Evolutionary conservation across 1,140 invertebrate species (phyloP).

Genomic region (Telenomus remus): DNA sequence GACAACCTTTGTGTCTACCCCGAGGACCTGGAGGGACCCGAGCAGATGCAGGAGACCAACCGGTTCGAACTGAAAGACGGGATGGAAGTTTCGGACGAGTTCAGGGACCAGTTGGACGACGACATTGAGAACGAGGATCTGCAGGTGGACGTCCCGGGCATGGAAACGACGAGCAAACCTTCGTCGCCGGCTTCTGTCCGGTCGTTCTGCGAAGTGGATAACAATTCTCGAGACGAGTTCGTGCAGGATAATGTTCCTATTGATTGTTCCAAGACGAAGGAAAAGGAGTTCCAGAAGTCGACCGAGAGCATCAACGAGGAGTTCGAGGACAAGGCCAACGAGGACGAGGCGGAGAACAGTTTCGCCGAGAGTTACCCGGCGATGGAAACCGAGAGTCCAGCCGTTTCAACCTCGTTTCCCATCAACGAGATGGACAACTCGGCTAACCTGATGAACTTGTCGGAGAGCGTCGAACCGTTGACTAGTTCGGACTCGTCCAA

Average conservation of each 20-base stretch:
- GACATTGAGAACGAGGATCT: slow-evolving; percentile 9
- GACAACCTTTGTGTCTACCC: slow-evolving; percentile 67
- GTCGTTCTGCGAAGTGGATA: slow-evolving; percentile 61
- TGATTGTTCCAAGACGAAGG: slow-evolving; percentile 41
- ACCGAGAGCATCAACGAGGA: neutral
- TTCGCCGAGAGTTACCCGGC: slow-evolving; percentile 28
- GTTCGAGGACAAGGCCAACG: slow-evolving; percentile 19
- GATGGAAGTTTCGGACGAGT: slow-evolving; percentile 66
- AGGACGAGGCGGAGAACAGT: slow-evolving; percentile 31
- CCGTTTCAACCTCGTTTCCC: slow-evolving; percentile 63
- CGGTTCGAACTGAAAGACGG: slow-evolving; percentile 68
- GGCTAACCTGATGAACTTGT: slow-evolving; percentile 65
- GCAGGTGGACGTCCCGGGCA: slow-evolving; percentile 58
- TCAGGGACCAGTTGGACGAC: slow-evolving; percentile 43
- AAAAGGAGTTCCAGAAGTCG: slow-evolving; percentile 14
- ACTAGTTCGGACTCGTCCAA: slow-evolving; percentile 66
- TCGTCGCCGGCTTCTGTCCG: slow-evolving; percentile 63
- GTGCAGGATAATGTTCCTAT: slow-evolving; percentile 42
- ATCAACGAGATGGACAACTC: slow-evolving; percentile 43
- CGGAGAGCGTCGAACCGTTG: slow-evolving; percentile 64
- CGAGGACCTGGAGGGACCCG: slow-evolving; percentile 62
- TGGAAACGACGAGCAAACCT: slow-evolving; percentile 57
- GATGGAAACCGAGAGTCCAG: slow-evolving; percentile 23
- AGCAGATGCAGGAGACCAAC: too few relatives aligned
- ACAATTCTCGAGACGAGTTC: slow-evolving; percentile 20